phyloP scores from a whole-genome alignment of 2,888 invertebrate genomes.

The Portevinia maculata region DNA sequence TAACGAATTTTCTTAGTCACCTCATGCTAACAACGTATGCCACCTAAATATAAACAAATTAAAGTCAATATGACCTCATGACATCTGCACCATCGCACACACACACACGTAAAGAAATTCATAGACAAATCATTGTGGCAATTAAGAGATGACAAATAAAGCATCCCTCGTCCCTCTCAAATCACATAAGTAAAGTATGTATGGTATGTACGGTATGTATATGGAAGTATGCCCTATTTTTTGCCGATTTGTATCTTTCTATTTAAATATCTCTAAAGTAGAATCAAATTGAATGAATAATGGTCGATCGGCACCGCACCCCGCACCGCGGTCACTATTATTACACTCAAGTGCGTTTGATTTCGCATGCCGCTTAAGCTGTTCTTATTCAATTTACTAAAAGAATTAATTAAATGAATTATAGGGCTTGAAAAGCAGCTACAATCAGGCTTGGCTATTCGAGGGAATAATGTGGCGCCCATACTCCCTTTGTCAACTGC shows the following conservation, averaged over 20 bases:
- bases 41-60: constrained; percentile 48
- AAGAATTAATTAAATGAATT: constrained; percentile 43
- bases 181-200: not conserved
- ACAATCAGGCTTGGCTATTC: not conserved
- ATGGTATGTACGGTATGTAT: too few relatives aligned
- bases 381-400: constrained; percentile 21
- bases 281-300: constrained; percentile 52
- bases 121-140: constrained; percentile 59
- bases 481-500: constrained; percentile 44
- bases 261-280: constrained; percentile 7
- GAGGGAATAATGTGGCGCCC: constrained; percentile 54
- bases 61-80: constrained; percentile 43
- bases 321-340: not conserved
- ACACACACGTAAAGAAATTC: constrained; percentile 14
- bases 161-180: not conserved
- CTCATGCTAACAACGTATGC: constrained; percentile 18
- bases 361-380: constrained; percentile 22
- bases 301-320: constrained; percentile 19
- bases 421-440: not conserved
- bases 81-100: constrained; percentile 16
- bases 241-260: constrained; percentile 20
- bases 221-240: not conserved
- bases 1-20: constrained; percentile 29
- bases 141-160: constrained; percentile 63
- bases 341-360: constrained; percentile 41